Conservation (phyloP, 2,113 vertebrate genomes). For the Macheiramphus alcinus region DNA sequence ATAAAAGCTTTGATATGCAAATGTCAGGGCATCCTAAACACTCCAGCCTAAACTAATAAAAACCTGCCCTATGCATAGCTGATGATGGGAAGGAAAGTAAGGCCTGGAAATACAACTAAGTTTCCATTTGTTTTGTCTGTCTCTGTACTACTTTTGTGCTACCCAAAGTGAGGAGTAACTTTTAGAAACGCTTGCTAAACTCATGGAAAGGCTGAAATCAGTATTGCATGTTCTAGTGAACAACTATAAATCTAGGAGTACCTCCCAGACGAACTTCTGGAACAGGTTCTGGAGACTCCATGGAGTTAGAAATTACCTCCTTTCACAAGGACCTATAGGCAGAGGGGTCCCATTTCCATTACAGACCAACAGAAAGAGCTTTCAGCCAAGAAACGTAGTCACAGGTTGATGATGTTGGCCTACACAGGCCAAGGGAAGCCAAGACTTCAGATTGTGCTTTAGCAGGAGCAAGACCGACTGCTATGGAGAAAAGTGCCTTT, state of each 20-base stretch:
- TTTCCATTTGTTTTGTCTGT: not conserved
- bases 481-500: not conserved
- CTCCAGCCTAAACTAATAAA: not conserved
- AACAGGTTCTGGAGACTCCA: not conserved
- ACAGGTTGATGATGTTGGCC: not conserved
- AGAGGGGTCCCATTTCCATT: not conserved
- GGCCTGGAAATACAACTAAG: not conserved
- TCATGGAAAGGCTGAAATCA: not conserved
- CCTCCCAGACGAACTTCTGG: not conserved
- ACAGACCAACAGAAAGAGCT: not conserved
- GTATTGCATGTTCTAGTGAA: not conserved
- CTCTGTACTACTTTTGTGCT: not conserved
- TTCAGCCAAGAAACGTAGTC: not conserved
- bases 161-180: not conserved
- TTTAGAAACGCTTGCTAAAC: not conserved
- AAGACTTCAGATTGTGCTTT: not conserved
- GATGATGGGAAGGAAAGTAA: not conserved
- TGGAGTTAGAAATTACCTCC: not conserved
- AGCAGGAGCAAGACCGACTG: not conserved
- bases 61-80: not conserved
- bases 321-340: not conserved
- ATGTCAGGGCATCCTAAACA: not conserved
- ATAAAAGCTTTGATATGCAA: not conserved
- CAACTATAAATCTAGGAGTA: not conserved
- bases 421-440: not conserved